A percentile compares a stretch with the other conserved stretches of the same genome.
phyloP scores from a whole-genome alignment of 92 coral and sea anemone species.

The Umimayanthus chanpuru region DNA sequence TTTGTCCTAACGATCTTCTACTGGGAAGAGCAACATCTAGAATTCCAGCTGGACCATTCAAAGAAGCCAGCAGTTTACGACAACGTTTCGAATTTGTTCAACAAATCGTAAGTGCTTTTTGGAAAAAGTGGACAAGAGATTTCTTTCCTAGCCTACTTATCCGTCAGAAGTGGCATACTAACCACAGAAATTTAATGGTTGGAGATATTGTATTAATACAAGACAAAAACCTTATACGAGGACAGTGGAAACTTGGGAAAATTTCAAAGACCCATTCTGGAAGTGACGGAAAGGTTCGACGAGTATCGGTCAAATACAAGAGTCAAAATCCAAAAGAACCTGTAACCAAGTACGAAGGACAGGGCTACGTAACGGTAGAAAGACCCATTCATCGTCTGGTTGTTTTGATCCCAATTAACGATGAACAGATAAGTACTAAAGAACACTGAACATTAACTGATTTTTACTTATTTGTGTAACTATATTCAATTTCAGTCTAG shows the following conservation, averaged over 20 bases:
- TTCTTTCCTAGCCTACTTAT: constrained; percentile 60
- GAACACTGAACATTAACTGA: constrained; percentile 23
- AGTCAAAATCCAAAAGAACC: constrained; percentile 35
- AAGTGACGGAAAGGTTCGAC: constrained; percentile 50
- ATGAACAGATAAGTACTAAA: background rate
- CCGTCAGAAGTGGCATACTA: constrained; percentile 67
- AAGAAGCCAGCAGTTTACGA: constrained; percentile 45
- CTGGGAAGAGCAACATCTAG: constrained; percentile 55
- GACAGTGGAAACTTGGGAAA: constrained; percentile 73
- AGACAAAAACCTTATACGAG: constrained; percentile 69
- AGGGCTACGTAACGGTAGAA: constrained; percentile 22
- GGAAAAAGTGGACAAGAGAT: constrained; percentile 63
- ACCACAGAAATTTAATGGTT: constrained; percentile 51
- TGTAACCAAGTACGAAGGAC: constrained; percentile 21
- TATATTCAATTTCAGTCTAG: too few species aligned
- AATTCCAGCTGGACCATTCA: constrained; percentile 62
- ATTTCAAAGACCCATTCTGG: constrained; percentile 61
- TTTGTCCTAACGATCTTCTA: constrained; percentile 53
- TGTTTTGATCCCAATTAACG: constrained; percentile 26
- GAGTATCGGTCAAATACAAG: constrained; percentile 37
- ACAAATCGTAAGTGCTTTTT: constrained; percentile 48
- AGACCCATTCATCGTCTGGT: constrained; percentile 32
- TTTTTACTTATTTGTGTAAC: background rate
- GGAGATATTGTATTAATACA: constrained; percentile 71
- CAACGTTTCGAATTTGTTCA: constrained; percentile 59